These are phyloP conservation scores for Electrophaes corylata DNA, from an alignment of 2,888 invertebrate genomes.

Conservation along the genomic window DNA sequence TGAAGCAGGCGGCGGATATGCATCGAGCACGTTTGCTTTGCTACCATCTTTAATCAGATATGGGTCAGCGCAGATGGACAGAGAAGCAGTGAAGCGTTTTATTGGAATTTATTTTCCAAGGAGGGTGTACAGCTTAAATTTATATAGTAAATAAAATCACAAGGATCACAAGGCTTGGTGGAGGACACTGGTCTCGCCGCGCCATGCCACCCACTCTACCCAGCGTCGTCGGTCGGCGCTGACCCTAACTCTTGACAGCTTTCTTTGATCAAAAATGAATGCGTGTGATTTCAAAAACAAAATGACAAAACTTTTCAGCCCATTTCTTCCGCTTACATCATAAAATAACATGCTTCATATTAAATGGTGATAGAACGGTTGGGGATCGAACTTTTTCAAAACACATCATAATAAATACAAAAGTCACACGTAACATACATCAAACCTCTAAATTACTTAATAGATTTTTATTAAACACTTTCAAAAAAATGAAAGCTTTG, in stretches of 20 bases:
- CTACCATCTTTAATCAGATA: constrained; percentile 6
- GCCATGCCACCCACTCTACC: background rate
- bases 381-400: background rate
- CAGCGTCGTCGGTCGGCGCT: background rate
- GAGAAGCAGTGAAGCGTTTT: background rate
- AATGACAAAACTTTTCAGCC: background rate
- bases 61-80: background rate
- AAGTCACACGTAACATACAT: background rate
- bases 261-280: background rate
- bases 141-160: background rate
- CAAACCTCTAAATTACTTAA: background rate
- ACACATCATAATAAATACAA: background rate
- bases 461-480: background rate
- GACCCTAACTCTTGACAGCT: background rate
- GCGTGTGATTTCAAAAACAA: background rate
- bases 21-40: constrained; percentile 14
- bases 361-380: background rate
- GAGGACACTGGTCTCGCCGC: background rate
- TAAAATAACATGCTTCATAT: constrained; percentile 5
- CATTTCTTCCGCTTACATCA: constrained; percentile 4
- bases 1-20: background rate
- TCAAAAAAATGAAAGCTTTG: background rate
- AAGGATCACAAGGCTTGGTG: background rate
- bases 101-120: background rate
- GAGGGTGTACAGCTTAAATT: background rate